Evolutionary conservation across 2,797 vertebrate species (phyloP), one percentile per base, ranked within the genome.

Genomic region (Dryobates pubescens): DNA sequence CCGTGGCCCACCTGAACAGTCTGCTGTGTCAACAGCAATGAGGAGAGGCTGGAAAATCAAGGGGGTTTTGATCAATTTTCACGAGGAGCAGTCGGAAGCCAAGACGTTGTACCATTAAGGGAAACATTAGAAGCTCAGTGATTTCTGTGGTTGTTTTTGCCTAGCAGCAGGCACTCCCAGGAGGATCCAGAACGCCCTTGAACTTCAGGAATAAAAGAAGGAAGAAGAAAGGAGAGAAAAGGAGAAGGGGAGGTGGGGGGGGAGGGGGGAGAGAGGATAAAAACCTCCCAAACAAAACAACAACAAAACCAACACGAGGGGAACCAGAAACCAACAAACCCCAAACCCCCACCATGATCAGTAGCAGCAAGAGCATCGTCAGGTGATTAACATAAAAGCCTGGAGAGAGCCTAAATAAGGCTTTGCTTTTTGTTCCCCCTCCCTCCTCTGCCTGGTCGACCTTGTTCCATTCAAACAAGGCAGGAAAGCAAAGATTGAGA

Each of bases 401-500:
- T 47, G 45, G 81, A 69, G n/a, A 51, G 53, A 93, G 30, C 61
- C 58, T 86, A 45, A 67, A 11, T 20, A 13, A 10, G 1, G 20
- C 49, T 27, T 71, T 92, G 84, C 71, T 62, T 32, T 80, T 64
- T 27, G 10, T 49, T 23, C 17, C 43, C 17, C 43, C 15, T 7
- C 18, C 18, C 9, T 18, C 17, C 17, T 8, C 34, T 10, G 63
- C 70, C 5, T 3, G 30, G 80, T 79, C 6, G 47, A 76, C 85
- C 88, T 92, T 89, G 53, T 69, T 65, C 56, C n/a, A 38, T 76
- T 77, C 81, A 41, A 63, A 54, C 6, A 67, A 92, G 89, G 85
- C 83, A 93, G 80, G 74, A 76, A 85, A 80, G 53, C 67, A 58
- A 76, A 79, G 91, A 90, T 78, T 13, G 69, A 59, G 92, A 93